Evolutionary conservation across 2,888 invertebrate species (phyloP).

Genomic region (Leptothorax acervorum): DNA sequence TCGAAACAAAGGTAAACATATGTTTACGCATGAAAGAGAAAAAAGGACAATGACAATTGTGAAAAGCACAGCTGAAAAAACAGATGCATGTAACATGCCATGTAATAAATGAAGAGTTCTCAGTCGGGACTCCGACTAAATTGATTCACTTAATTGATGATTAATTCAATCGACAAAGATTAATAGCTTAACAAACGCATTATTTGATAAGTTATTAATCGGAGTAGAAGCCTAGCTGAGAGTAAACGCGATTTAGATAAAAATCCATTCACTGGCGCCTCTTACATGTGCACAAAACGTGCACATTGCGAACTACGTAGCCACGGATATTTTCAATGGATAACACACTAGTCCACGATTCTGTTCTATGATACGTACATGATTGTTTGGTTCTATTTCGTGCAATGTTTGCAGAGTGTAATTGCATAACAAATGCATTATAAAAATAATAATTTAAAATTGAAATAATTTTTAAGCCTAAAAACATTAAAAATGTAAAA

Average conservation of each 20-base stretch:
- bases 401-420: too few species aligned
- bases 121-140: neutral
- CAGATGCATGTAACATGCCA: neutral
- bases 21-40: neutral
- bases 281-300: neutral
- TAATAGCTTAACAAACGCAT: too few species aligned
- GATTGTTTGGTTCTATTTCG: too few species aligned
- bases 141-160: neutral
- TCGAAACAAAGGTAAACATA: neutral
- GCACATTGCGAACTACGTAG: neutral
- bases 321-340: neutral
- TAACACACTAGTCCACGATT: neutral
- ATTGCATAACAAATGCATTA: too few species aligned
- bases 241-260: too few species aligned
- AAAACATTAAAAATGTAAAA: too few species aligned
- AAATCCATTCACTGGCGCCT: too few species aligned
- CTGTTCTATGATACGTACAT: neutral
- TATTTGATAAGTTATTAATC: too few species aligned
- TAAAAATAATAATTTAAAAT: too few species aligned
- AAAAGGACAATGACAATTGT: neutral
- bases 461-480: too few species aligned
- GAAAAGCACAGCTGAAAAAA: neutral
- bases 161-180: too few species aligned
- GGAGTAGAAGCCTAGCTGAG: too few species aligned
- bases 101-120: neutral